Percentiles rank a stretch among this genome's conserved stretches.
These are phyloP conservation scores for Montipora cactus DNA, from an alignment of 64 coral and sea anemone species.

Conservation along the genomic window DNA sequence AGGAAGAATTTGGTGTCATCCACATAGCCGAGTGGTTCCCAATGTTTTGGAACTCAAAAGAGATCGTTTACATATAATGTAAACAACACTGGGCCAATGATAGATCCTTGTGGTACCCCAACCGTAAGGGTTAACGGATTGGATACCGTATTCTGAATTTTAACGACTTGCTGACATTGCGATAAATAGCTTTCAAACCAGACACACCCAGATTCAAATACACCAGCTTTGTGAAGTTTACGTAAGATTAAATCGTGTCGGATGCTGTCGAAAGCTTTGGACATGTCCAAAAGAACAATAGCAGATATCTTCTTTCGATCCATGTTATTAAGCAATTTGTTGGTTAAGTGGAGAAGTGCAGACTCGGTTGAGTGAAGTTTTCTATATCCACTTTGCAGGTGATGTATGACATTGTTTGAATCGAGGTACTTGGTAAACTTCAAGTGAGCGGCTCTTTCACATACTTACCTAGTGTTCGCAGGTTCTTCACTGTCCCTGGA, in stretches of 20 bases:
- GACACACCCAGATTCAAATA: background rate
- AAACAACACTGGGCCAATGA: background rate
- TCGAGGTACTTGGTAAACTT: too few species aligned
- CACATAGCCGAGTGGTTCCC: background rate
- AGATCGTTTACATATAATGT: too few species aligned
- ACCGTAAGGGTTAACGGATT: too few species aligned
- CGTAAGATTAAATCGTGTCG: conserved; percentile 17
- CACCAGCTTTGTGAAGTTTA: conserved; percentile 24
- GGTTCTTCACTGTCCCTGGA: conserved; percentile 29
- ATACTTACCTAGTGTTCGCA: background rate
- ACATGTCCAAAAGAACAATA: conserved; percentile 13
- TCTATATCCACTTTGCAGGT: background rate
- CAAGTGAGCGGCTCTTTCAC: too few species aligned
- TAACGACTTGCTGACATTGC: background rate
- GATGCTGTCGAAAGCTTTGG: conserved; percentile 54
- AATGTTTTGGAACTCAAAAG: background rate
- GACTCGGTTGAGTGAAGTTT: too few species aligned
- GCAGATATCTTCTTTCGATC: conserved; percentile 36
- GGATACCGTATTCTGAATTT: too few species aligned
- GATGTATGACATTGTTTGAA: background rate
- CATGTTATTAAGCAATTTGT: conserved; percentile 15
- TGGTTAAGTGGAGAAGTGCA: too few species aligned
- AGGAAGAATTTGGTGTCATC: conserved; percentile 7
- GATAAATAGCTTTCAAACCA: conserved; percentile 46
- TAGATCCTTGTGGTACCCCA: conserved; percentile 7